Base-by-base conservation (phyloP, 1,140 invertebrate genomes). In the fruit fly (Drosophila melanogaster) region DNA sequence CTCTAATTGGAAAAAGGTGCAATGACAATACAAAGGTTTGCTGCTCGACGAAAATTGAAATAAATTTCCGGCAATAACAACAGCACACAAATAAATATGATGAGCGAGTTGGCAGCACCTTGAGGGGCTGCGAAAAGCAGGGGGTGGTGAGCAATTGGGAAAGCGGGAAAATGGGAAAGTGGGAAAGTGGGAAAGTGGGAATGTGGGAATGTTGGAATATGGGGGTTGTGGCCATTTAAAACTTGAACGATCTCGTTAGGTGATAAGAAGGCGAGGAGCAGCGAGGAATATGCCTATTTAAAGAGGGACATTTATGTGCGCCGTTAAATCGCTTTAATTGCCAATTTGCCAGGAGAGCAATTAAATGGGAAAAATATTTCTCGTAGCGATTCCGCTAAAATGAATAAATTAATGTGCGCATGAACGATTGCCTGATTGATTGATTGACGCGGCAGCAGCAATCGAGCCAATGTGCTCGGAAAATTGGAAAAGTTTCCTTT, bases 301-400 rank as follows among this genome's bases (percentile, higher is more conserved):
- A 14, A 17, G 19, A 15, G 17, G 14, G 11, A 47, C 71, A 66
- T 70, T 65, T 65, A 77, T 70, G 76, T 79, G 80, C 79, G 76
- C 84, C 77, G 83, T 89, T 87, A 87, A 87, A 87, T 87, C 84
- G 84, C 79, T 87, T 89, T 87, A 87, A 89, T 87, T 87, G 84
- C 84, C 84, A 89, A 87, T 87, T 87, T 77, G 73, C 62, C 62
- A 66, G 57, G 79, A 77, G 65, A 60, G 84, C 84, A 87, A 87
- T 87, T 87, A 87, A 89, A 89, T 72, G 54, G 44, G 55, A 74
- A 77, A 79, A 81, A 77, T 87, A 86, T 79, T 83, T 83, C 37
- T 19, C 55, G 47, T 66, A 44, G 51, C 71, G 40, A 56, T 67
- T 64, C 60, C 58, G 76, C 71, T 79, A 72, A 73, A 85, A 86